Conservation (phyloP, 37 sponge, comb jelly and placozoan species). For the Hormiphora californensis region DNA sequence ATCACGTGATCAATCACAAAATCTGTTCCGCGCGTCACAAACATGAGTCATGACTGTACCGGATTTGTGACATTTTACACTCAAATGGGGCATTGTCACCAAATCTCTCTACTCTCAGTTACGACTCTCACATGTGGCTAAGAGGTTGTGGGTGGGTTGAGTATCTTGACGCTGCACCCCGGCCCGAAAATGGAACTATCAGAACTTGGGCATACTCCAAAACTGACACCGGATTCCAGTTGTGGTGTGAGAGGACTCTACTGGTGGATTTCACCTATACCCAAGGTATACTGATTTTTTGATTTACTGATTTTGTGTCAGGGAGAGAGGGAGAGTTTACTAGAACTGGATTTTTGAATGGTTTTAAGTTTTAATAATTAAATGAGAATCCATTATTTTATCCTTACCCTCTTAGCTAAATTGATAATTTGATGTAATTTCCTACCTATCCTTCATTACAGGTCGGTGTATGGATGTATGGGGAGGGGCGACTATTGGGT, state of each 20-base stretch:
- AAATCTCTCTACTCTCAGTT: no score
- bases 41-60: no score
- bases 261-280: constrained; percentile 23
- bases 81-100: no score
- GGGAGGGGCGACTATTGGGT: constrained; percentile 12
- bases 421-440: not conserved
- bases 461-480: not conserved
- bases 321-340: not conserved
- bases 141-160: constrained; percentile 6
- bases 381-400: no score
- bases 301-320: not conserved
- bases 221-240: not conserved
- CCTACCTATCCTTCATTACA: not conserved
- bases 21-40: no score
- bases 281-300: not conserved
- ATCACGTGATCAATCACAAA: no score
- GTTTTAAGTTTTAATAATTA: not conserved
- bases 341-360: not conserved
- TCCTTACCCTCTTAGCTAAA: no score
- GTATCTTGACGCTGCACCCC: not conserved
- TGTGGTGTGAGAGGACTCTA: not conserved
- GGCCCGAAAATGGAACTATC: not conserved
- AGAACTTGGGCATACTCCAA: constrained; percentile 52
- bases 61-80: no score
- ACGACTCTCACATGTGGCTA: constrained; percentile 46